Percentiles rank a stretch among this genome's conserved stretches.
These are phyloP conservation scores for Doryteuthis pealeii DNA, from an alignment of 1,140 invertebrate species.

Conservation along the genomic window DNA sequence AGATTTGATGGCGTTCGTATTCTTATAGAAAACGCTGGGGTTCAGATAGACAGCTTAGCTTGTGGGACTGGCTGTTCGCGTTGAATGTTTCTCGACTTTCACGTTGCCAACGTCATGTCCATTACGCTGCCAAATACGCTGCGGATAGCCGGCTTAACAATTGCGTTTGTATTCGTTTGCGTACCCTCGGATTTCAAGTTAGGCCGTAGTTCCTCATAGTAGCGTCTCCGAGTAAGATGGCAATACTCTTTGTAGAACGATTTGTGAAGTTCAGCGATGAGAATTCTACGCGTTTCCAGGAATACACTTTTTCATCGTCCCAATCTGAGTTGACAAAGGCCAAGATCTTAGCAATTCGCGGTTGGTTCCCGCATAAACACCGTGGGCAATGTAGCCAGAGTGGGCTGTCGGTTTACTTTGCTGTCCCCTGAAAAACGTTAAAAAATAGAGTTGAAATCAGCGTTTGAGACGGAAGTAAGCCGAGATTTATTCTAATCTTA, in stretches of 20 bases:
- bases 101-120: background rate
- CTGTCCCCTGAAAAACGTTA: slow-evolving; percentile 69
- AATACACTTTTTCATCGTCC: slow-evolving; percentile 70
- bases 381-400: slow-evolving; percentile 91
- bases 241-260: slow-evolving; percentile 85
- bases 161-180: background rate
- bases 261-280: slow-evolving; percentile 88
- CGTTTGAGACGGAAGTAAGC: no score
- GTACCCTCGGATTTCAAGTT: background rate
- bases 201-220: slow-evolving; percentile 59
- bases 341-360: slow-evolving; percentile 70
- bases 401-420: slow-evolving; percentile 79
- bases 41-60: background rate
- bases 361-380: slow-evolving; percentile 92
- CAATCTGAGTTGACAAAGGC: slow-evolving; percentile 82
- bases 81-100: background rate
- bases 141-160: background rate
- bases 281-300: slow-evolving; percentile 74
- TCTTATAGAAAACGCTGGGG: background rate
- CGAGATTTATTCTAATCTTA: no score
- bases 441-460: no score
- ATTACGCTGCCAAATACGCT: background rate
- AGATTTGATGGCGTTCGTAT: background rate
- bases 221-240: slow-evolving; percentile 72
- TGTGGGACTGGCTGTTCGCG: background rate